A percentile compares a stretch with the other conserved stretches of the same genome.
Evolutionary conservation across 2,888 invertebrate species (phyloP).

Genomic region (Leptopilina syphax): DNA sequence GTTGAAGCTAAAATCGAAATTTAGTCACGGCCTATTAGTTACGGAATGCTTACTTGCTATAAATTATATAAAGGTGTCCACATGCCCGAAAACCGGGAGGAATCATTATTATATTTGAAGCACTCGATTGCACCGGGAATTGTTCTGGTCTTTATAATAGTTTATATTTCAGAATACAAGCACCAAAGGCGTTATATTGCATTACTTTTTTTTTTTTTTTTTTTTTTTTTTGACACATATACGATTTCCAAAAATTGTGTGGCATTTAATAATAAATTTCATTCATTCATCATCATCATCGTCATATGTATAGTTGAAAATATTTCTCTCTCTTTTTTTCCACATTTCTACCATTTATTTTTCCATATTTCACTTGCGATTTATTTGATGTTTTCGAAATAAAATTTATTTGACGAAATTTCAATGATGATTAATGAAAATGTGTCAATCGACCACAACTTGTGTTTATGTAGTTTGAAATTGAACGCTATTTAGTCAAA

Average conservation of each 20-base stretch:
- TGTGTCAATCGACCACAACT: neutral
- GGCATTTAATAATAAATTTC: conserved; percentile 15
- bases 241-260: conserved; percentile 2
- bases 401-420: neutral
- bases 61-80: conserved; percentile 51
- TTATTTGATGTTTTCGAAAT: neutral
- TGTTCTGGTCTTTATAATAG: too few species aligned
- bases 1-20: conserved; percentile 60
- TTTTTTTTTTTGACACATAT: neutral
- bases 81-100: conserved; percentile 22
- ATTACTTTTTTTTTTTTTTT: neutral
- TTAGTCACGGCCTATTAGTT: conserved; percentile 73
- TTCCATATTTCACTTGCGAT: neutral
- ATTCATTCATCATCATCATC: neutral
- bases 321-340: neutral
- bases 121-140: neutral
- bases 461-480: neutral
- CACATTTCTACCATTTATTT: neutral
- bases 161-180: neutral
- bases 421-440: conserved; percentile 10
- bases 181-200: conserved; percentile 19
- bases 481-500: neutral
- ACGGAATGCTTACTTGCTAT: conserved; percentile 58
- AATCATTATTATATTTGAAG: neutral
- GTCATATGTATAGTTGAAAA: neutral